Evolutionary conservation across 2,888 invertebrate species (phyloP).

Genomic region (Lissocephala sabroskyi): DNA sequence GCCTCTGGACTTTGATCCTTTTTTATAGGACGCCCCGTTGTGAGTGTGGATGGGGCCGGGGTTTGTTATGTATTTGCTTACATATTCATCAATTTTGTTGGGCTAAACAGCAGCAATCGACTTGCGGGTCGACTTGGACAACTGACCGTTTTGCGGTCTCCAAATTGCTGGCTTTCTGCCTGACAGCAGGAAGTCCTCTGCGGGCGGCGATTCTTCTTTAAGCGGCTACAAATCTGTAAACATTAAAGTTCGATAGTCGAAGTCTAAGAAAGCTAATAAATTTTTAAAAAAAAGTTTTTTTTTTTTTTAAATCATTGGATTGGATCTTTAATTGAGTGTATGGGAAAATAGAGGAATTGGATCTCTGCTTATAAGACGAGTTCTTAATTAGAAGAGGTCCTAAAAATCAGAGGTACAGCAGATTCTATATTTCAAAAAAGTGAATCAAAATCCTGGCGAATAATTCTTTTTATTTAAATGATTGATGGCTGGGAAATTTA

Average conservation of each 20-base stretch:
- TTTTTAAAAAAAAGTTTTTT: no score
- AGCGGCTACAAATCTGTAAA: conserved; percentile 50
- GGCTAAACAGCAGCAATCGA: conserved; percentile 31
- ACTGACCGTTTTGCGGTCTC: conserved; percentile 50
- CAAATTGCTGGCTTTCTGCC: conserved; percentile 50
- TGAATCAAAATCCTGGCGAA: no score
- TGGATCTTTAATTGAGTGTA: background rate
- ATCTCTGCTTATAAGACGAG: no score
- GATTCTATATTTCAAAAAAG: no score
- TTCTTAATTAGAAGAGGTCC: no score
- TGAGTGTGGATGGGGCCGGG: conserved; percentile 3
- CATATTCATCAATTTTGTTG: conserved; percentile 59
- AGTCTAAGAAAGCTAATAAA: no score
- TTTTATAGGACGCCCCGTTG: conserved; percentile 22
- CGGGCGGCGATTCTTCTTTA: conserved; percentile 33
- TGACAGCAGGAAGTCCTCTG: conserved; percentile 56
- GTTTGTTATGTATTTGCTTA: conserved; percentile 53
- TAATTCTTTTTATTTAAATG: no score
- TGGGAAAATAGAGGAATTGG: no score
- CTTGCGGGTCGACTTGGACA: conserved; percentile 29
- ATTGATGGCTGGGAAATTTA: no score
- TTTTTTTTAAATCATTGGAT: background rate
- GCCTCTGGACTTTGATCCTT: conserved; percentile 58
- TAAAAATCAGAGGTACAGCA: no score
- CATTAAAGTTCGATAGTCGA: no score